Evolutionary conservation across 2,113 vertebrate species (phyloP).

Genomic region (Macquaria australasica): DNA sequence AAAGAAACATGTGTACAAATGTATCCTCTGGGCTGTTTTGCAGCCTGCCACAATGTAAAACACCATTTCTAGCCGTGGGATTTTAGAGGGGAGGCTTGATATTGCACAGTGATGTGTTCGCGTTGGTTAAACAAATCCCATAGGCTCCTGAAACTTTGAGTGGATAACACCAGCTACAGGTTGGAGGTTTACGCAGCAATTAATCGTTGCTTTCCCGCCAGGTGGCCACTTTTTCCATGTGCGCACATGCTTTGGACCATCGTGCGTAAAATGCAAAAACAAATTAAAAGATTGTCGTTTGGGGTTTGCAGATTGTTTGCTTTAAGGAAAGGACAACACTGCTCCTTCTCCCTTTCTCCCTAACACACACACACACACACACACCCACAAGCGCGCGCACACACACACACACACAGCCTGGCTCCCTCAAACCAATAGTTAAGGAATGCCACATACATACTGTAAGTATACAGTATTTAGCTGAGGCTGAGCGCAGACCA

Average conservation of each 20-base stretch:
- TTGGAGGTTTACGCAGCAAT: constrained; percentile 27
- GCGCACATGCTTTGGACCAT: constrained; percentile 20
- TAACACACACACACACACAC: constrained; percentile 7
- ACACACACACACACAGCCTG: constrained; percentile 46
- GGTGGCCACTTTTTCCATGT: constrained; percentile 5
- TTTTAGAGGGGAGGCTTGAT: constrained; percentile 29
- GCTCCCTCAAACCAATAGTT: constrained; percentile 75
- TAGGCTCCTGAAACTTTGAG: constrained; percentile 37
- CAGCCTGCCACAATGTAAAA: constrained; percentile 10
- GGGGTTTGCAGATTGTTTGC: constrained; percentile 13
- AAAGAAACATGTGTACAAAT: constrained; percentile 1
- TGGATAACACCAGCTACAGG: constrained; percentile 28
- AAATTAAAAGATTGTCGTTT: not conserved
- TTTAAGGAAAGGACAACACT: constrained; percentile 31
- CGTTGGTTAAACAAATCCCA: constrained; percentile 20
- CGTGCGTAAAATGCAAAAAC: constrained; percentile 22
- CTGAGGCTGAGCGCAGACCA: constrained; percentile 52
- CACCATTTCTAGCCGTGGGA: not conserved
- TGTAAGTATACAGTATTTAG: constrained; percentile 72
- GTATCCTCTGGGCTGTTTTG: not conserved
- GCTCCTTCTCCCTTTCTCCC: constrained; percentile 9
- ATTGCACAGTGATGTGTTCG: constrained; percentile 40
- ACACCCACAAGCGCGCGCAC: constrained; percentile 17
- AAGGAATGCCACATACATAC: constrained; percentile 73
- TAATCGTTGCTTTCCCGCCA: constrained; percentile 8